Evolutionary conservation across 2,797 vertebrate genomes (phyloP), one percentile per base, ranked within the genome.

Genomic region (Molossus alvarezi): DNA sequence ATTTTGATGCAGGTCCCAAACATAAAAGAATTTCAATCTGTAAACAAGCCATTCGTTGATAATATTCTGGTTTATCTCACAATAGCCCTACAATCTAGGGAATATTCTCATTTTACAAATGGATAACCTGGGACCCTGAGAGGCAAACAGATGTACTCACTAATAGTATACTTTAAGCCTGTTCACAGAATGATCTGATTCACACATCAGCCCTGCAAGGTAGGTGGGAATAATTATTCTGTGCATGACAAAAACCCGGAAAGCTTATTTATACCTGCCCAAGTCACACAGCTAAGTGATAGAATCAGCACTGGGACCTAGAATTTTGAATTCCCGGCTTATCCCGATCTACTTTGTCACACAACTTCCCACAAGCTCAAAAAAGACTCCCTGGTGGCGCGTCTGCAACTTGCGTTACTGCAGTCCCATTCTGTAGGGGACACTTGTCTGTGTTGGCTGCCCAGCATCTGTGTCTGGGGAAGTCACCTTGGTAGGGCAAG

Each of bases 1-100:
- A 27, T 62, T 80, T 94, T 62, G 20, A 94, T 45, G 20, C 64
- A 93, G 45, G 83, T 82, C 11, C 18, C 73, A 91, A 67, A 29
- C 86, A 37, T 55, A 73, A 82, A 23, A n/a, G 27, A 79, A 58
- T 53, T 88, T 72, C 37, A 45, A 5, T 76, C 23, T 73, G 41
- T 75, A 90, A 72, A 71, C 62, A 81, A 94, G 18, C 8, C 25
- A 14, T 73, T 60, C 23, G 3, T n/a, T 79, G 83, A 7, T 33
- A 27, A 57, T 55, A 72, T 25, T 80, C 62, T 15, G 20, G 37
- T 58, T 76, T 71, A 76, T 11, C 51, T 88, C 25, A 18, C 41
- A 18, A 3, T 25, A 71, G 45, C 41, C 55, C 75, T 62, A 6
- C 18, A 15, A 17, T 5, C 1, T n/a, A 53, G n/a, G 25, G 27